Base-by-base conservation (phyloP, 2,888 invertebrate species). In the Drosophila cognata region DNA sequence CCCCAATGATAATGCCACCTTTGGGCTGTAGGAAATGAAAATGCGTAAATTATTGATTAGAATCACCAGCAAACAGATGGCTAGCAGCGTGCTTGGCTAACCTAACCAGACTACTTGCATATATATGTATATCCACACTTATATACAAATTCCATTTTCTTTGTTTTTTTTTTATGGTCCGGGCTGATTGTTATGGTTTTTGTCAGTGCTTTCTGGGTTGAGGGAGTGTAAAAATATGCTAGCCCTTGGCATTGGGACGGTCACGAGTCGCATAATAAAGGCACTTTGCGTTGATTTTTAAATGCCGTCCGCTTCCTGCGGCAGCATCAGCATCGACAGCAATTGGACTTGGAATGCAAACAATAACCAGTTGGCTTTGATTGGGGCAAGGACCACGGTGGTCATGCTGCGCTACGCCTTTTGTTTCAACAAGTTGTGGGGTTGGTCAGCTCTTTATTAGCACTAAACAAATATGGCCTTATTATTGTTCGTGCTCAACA, bases 1-100 rank as follows among this genome's bases (percentile, higher is more conserved):
- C 74, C 74, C 87, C 82, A 84, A 84, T 80, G 82, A 78, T 87
- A 88, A 88, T 87, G 87, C 82, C 75, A 83, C 83, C 84, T 84
- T 73, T 71, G 88, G 88, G 88, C 77, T 67, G 71, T 59, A 56
- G 62, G 56, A 82, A 87, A 88, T 87, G 83, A 84, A 88, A 88
- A 88, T 88, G 88, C 87, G 87, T 88, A 88, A 88, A 88, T 88
- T 88, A 88, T 88, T 88, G 88, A 88, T 88, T 88, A 85, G 81
- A 87, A 88, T 88, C 87, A 82, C 85, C 84, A 81, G 77, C 77
- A 76, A 74, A 50, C 72, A 73, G 66, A 61, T 61, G 71, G 56
- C 48, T 41, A 38, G 48, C 58, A 50, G 62, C 31, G 50, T 65
- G 38, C 29, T 46, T 33, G 46, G 55, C 64, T 71, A 74, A 59